Evolutionary conservation across 92 coral and sea anemone genomes (phyloP).

Genomic region (Diadumene lineata): DNA sequence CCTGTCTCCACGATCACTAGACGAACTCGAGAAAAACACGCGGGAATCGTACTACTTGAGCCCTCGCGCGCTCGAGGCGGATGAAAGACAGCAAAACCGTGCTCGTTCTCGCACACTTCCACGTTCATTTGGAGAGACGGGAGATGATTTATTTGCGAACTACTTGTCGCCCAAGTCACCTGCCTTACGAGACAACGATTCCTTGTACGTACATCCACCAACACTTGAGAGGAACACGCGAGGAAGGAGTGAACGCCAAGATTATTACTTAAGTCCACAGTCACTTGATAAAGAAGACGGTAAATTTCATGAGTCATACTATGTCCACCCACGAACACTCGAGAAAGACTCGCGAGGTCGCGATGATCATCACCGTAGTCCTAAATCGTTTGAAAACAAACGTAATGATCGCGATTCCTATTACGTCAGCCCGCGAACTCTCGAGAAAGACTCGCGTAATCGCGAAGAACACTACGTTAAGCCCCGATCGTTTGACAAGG

Average conservation of each 20-base stretch:
- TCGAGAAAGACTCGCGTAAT: neutral
- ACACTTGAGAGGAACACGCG: constrained; percentile 3
- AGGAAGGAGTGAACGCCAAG: neutral
- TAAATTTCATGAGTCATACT: neutral
- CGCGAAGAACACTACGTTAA: neutral
- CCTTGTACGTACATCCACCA: neutral
- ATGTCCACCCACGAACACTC: constrained; percentile 7
- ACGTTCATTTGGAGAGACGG: neutral
- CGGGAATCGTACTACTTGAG: constrained; percentile 2
- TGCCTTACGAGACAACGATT: neutral
- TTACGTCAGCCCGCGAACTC: constrained; percentile 8
- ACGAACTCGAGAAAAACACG: neutral
- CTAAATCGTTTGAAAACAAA: neutral
- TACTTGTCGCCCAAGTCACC: neutral
- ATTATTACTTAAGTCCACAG: neutral
- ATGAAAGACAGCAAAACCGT: neutral
- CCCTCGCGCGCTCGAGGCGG: neutral
- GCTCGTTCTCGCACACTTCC: neutral
- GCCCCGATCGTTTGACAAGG: neutral
- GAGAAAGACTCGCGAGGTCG: neutral
- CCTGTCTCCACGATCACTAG: neutral
- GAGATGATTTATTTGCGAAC: neutral
- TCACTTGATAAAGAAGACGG: constrained; percentile 1
- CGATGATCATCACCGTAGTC: neutral
- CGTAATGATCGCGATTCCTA: neutral